These are phyloP conservation scores for Drosophila sproati DNA, from an alignment of 1,140 invertebrate species.

Conservation along the genomic window DNA sequence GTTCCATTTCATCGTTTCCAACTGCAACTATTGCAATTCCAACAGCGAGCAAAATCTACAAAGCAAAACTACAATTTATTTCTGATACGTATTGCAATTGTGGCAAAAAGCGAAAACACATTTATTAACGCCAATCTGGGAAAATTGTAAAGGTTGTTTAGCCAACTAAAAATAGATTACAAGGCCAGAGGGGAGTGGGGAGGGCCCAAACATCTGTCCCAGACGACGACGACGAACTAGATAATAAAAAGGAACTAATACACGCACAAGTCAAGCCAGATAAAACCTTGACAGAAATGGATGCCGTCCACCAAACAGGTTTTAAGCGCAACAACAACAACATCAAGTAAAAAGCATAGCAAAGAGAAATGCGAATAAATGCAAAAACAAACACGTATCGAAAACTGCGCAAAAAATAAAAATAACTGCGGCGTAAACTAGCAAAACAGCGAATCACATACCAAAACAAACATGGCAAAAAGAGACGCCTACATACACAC, in stretches of 20 bases:
- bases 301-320: slow-evolving; percentile 60
- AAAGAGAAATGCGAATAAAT: slow-evolving; percentile 62
- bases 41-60: background rate
- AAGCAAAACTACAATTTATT: background rate
- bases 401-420: slow-evolving; percentile 32
- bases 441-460: slow-evolving; percentile 61
- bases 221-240: slow-evolving; percentile 36
- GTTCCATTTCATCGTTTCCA: background rate
- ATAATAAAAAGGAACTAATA: slow-evolving; percentile 35
- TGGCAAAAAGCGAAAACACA: background rate
- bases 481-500: slow-evolving; percentile 5
- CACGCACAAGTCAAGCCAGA: slow-evolving; percentile 30
- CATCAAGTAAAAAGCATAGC: slow-evolving; percentile 31
- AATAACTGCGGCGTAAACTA: slow-evolving; percentile 47
- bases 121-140: slow-evolving; percentile 27
- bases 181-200: slow-evolving; percentile 6
- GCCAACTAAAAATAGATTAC: slow-evolving; percentile 60
- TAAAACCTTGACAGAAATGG: slow-evolving; percentile 45
- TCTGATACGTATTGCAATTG: background rate
- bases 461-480: slow-evolving; percentile 71
- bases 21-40: background rate
- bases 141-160: slow-evolving; percentile 51
- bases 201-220: slow-evolving; percentile 54
- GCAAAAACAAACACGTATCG: slow-evolving; percentile 8
- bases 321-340: slow-evolving; percentile 51